A percentile compares a stretch with the other conserved stretches of the same genome.
Evolutionary conservation across 2,888 invertebrate genomes (phyloP).

Genomic region (Hoplodrina blanda): DNA sequence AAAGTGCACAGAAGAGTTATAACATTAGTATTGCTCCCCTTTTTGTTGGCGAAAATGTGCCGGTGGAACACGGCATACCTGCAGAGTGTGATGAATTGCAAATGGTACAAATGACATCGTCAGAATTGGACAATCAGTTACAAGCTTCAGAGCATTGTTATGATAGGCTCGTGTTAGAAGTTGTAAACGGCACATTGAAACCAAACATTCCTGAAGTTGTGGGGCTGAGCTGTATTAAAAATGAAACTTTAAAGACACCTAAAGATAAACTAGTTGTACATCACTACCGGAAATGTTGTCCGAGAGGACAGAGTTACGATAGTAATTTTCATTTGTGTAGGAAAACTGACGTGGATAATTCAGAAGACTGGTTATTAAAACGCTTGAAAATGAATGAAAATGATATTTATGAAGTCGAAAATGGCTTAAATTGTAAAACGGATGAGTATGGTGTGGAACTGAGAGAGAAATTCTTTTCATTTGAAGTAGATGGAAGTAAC

Average conservation of each 20-base stretch:
- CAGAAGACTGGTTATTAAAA: slow-evolving; percentile 73
- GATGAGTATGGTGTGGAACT: slow-evolving; percentile 81
- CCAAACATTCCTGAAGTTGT: slow-evolving; percentile 79
- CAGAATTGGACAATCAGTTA: slow-evolving; percentile 65
- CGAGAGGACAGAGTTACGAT: slow-evolving; percentile 80
- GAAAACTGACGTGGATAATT: slow-evolving; percentile 60
- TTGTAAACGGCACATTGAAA: slow-evolving; percentile 74
- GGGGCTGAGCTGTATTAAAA: slow-evolving; percentile 75
- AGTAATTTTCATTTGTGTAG: slow-evolving; percentile 77
- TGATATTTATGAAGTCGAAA: slow-evolving; percentile 79
- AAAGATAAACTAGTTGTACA: slow-evolving; percentile 69
- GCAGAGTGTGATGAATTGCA: slow-evolving; percentile 72
- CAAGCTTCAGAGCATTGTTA: slow-evolving; percentile 71
- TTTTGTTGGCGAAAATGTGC: slow-evolving; percentile 71
- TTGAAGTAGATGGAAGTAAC: slow-evolving; percentile 74
- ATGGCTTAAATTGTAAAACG: slow-evolving; percentile 78
- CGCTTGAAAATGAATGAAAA: slow-evolving; percentile 67
- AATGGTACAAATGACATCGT: slow-evolving; percentile 64
- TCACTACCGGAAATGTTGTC: slow-evolving; percentile 85
- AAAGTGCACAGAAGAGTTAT: slow-evolving; percentile 67
- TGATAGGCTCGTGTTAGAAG: slow-evolving; percentile 79
- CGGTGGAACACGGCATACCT: slow-evolving; percentile 77
- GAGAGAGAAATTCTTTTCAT: slow-evolving; percentile 71
- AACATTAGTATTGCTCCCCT: slow-evolving; percentile 74
- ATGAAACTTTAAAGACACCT: slow-evolving; percentile 64